Conservation (phyloP, 2,888 invertebrate species). For the Heterodera filipjevi region DNA sequence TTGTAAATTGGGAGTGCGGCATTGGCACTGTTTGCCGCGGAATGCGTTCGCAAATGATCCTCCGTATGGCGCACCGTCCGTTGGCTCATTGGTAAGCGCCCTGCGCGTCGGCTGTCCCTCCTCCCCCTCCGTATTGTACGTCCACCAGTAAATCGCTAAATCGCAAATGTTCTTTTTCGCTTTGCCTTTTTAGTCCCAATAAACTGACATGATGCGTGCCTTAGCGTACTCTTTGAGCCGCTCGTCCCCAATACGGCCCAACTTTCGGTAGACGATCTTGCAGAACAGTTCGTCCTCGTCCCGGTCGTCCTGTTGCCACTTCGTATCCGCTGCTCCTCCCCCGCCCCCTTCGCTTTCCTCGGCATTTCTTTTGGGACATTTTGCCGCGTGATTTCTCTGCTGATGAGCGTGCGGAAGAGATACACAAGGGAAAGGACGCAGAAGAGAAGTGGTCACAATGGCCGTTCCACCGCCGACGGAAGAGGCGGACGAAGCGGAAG, state of each 20-base stretch:
- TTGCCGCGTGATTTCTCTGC: background rate
- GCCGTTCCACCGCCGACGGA: background rate
- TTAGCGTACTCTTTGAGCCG: constrained; percentile 35
- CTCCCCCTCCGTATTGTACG: constrained; percentile 4
- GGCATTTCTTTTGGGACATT: background rate
- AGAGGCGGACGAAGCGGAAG: background rate
- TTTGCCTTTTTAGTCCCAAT: background rate
- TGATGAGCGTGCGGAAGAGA: background rate
- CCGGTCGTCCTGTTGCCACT: constrained; percentile 16
- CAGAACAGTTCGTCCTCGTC: constrained; percentile 34
- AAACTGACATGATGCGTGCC: constrained; percentile 28
- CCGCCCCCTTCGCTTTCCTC: background rate
- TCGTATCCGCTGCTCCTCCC: background rate
- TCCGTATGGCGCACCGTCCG: background rate
- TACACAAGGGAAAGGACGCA: constrained; percentile 7
- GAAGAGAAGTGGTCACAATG: constrained; percentile 5
- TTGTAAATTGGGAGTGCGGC: too few species aligned
- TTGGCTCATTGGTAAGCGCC: background rate
- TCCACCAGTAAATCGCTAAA: constrained; percentile 15
- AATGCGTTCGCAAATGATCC: too few species aligned
- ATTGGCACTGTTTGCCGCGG: too few species aligned
- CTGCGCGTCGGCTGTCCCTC: background rate
- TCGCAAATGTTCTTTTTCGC: background rate
- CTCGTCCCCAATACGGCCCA: constrained; percentile 30
- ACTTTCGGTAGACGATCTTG: constrained; percentile 33